Evolutionary conservation across 1,140 invertebrate species (phyloP).

Genomic region (Micrasema minimum): DNA sequence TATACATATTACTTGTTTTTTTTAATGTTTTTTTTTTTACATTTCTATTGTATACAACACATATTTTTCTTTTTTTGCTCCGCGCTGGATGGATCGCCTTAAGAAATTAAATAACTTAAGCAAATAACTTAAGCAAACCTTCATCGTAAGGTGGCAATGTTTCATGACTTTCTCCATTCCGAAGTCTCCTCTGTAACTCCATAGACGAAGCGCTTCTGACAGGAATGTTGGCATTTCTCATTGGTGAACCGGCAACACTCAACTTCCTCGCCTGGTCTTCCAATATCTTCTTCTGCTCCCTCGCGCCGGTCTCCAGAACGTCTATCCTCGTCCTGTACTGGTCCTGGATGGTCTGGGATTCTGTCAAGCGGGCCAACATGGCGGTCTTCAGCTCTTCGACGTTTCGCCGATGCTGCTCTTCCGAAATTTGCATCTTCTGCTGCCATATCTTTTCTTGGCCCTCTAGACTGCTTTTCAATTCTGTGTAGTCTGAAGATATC

Average conservation of each 20-base stretch:
- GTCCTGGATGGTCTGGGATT: constrained; percentile 55
- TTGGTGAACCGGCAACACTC: constrained; percentile 16
- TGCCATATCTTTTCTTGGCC: constrained; percentile 63
- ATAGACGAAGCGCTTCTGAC: not conserved
- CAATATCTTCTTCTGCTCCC: constrained; percentile 57
- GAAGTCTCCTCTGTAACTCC: constrained; percentile 23
- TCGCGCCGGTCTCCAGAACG: constrained; percentile 58
- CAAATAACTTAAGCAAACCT: too few relatives aligned
- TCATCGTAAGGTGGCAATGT: constrained; percentile 47
- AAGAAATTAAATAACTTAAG: too few relatives aligned
- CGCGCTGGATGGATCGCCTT: too few relatives aligned
- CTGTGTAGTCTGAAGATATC: constrained; percentile 57
- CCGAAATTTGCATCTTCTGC: constrained; percentile 59
- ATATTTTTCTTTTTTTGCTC: too few relatives aligned
- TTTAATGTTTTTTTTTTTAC: too few relatives aligned
- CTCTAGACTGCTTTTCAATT: constrained; percentile 59
- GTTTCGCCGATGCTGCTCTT: constrained; percentile 58
- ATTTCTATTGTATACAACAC: too few relatives aligned
- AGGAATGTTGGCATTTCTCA: not conserved
- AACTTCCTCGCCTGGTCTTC: constrained; percentile 55
- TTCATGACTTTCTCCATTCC: constrained; percentile 43
- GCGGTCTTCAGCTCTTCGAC: constrained; percentile 61
- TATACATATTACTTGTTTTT: too few relatives aligned
- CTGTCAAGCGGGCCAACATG: constrained; percentile 25
- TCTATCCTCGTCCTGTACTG: constrained; percentile 60